Conservation (phyloP, 2,888 invertebrate genomes). For the Drosophila subquinaria region DNA sequence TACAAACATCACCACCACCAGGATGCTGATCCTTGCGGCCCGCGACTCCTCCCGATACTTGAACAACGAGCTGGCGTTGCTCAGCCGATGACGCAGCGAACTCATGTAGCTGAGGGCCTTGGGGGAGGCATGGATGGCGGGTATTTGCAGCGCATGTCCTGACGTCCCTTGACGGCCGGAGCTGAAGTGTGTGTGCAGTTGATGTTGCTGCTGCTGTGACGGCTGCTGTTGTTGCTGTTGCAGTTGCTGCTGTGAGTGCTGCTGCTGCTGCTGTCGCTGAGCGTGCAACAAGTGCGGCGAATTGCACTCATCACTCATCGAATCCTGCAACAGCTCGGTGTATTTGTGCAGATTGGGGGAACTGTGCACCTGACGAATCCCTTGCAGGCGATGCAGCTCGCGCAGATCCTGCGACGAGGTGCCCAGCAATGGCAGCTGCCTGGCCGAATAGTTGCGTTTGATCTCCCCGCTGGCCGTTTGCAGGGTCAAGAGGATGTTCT, state of each 20-base stretch:
- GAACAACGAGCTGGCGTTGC: slow-evolving; percentile 93
- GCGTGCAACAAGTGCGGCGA: slow-evolving; percentile 80
- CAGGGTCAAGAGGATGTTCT: slow-evolving; percentile 84
- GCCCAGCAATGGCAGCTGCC: slow-evolving; percentile 83
- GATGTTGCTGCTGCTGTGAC: slow-evolving; percentile 45
- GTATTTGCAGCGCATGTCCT: slow-evolving; percentile 81
- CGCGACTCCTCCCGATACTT: slow-evolving; percentile 95
- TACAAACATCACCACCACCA: slow-evolving; percentile 86
- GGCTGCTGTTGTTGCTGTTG: slow-evolving; percentile 40
- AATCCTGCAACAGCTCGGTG: slow-evolving; percentile 69
- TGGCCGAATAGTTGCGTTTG: slow-evolving; percentile 84
- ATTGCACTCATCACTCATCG: slow-evolving; percentile 65
- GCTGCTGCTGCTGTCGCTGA: slow-evolving; percentile 57
- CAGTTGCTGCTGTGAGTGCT: slow-evolving; percentile 44
- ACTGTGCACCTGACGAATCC: slow-evolving; percentile 85
- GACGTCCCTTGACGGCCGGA: slow-evolving; percentile 53
- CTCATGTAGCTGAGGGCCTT: slow-evolving; percentile 87
- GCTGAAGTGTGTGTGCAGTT: slow-evolving; percentile 63
- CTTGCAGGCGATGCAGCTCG: slow-evolving; percentile 69
- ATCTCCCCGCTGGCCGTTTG: slow-evolving; percentile 85
- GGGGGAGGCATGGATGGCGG: slow-evolving; percentile 84
- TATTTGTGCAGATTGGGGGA: slow-evolving; percentile 85
- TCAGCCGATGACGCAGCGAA: slow-evolving; percentile 91
- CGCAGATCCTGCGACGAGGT: slow-evolving; percentile 84
- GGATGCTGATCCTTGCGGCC: slow-evolving; percentile 93